Conservation (phyloP, 2,797 vertebrate genomes). For the Tokudaia muenninki region DNA sequence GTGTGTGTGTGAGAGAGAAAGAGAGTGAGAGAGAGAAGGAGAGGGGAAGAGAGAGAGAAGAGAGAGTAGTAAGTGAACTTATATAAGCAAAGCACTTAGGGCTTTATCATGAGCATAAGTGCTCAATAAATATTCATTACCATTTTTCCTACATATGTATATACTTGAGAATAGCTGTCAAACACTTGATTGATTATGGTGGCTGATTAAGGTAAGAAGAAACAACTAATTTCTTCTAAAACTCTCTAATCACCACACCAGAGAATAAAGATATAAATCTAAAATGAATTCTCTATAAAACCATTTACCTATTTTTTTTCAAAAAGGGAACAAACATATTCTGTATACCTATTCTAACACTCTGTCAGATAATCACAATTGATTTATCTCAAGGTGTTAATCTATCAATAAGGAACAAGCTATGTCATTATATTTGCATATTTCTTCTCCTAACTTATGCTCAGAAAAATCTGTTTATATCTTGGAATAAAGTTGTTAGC, state of each 20-base stretch:
- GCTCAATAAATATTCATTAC: constrained; percentile 36
- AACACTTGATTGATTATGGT: constrained; percentile 51
- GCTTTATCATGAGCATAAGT: not conserved
- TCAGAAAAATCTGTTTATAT: constrained; percentile 33
- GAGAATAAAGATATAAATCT: constrained; percentile 26
- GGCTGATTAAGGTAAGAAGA: constrained; percentile 53
- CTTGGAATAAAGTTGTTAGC: constrained; percentile 1
- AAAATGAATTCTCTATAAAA: constrained; percentile 46
- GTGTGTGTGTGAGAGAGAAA: not conserved
- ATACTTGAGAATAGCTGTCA: constrained; percentile 54
- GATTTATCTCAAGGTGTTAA: constrained; percentile 19
- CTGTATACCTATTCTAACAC: constrained; percentile 2
- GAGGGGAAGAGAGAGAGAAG: not conserved
- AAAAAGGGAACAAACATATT: not conserved
- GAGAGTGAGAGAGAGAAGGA: no score
- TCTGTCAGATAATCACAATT: not conserved
- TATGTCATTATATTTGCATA: not conserved
- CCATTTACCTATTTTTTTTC: not conserved
- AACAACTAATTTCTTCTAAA: constrained; percentile 61
- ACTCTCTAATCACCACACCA: constrained; percentile 38
- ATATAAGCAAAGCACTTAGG: constrained; percentile 22
- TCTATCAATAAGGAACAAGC: constrained; percentile 15
- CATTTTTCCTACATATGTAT: not conserved
- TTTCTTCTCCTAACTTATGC: not conserved
- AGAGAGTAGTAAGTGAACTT: not conserved